Conservation (phyloP, 1,140 invertebrate genomes). For the Drosophila sucinea region DNA sequence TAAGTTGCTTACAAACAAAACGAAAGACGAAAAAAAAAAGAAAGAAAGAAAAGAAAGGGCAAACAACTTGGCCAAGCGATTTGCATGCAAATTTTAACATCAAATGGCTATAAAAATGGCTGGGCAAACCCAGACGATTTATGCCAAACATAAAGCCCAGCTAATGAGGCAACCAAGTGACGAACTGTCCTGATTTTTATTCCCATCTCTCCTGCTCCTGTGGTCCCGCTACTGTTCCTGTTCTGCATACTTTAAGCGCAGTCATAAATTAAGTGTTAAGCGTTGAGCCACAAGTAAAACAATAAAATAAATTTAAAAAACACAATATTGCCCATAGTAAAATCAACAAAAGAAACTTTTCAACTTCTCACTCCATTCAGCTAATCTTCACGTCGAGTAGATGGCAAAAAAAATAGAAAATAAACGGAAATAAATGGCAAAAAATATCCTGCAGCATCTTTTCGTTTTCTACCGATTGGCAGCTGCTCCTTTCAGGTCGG, state of each 20-base stretch:
- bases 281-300: constrained; percentile 47
- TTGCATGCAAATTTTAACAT: constrained; percentile 54
- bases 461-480: constrained; percentile 28
- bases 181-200: constrained; percentile 34
- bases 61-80: constrained; percentile 25
- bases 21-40: not conserved
- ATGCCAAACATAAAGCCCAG: constrained; percentile 57
- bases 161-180: constrained; percentile 61
- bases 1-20: constrained; percentile 24
- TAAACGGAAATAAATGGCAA: not conserved
- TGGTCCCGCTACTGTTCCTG: constrained; percentile 3
- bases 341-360: constrained; percentile 20
- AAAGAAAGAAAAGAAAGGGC: constrained; percentile 6
- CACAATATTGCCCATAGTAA: constrained; percentile 52
- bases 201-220: not conserved
- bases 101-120: constrained; percentile 49
- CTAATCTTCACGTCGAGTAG: not conserved
- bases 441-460: constrained; percentile 4
- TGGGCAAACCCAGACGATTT: constrained; percentile 66
- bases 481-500: not conserved
- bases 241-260: constrained; percentile 29
- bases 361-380: constrained; percentile 20
- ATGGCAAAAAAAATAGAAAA: not conserved
- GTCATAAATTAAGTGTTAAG: constrained; percentile 70
- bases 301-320: constrained; percentile 56